phyloP scores from a whole-genome alignment of 2,113 vertebrate genomes.

The Toxostoma redivivum region DNA sequence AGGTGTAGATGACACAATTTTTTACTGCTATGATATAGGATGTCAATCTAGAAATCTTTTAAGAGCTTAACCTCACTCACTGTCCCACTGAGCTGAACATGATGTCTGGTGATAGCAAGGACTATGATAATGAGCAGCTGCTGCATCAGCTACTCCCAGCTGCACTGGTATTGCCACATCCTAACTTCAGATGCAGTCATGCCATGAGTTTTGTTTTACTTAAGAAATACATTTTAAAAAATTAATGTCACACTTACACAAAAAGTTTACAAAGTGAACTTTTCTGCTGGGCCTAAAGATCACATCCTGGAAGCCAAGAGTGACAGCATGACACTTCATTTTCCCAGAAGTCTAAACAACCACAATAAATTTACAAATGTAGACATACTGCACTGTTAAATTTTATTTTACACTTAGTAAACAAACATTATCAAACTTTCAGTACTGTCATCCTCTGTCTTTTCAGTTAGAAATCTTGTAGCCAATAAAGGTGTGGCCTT shows the following conservation, averaged over 20 bases:
- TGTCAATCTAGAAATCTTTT: background rate
- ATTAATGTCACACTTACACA: background rate
- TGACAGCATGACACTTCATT: conserved; percentile 58
- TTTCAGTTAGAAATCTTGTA: conserved; percentile 73
- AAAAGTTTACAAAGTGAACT: background rate
- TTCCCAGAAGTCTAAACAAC: conserved; percentile 72
- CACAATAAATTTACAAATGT: conserved; percentile 75
- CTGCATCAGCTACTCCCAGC: background rate
- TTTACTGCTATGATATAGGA: background rate
- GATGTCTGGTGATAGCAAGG: background rate
- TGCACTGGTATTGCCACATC: background rate
- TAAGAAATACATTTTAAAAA: background rate
- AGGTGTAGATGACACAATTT: background rate
- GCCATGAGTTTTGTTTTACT: background rate
- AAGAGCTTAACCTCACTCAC: background rate
- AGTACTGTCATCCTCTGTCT: conserved; percentile 69
- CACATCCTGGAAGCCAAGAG: conserved; percentile 2
- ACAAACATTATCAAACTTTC: conserved; percentile 74
- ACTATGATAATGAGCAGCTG: background rate
- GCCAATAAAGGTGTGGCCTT: conserved; percentile 67
- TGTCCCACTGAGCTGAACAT: background rate
- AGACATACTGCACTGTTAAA: conserved; percentile 71
- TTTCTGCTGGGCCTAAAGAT: background rate
- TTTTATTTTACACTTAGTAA: conserved; percentile 79
- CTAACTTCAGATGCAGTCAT: background rate